Percentiles rank a stretch among this genome's conserved stretches.
These are phyloP conservation scores for Lasioglossum calceatum DNA, from an alignment of 2,888 invertebrate species.

Conservation along the genomic window DNA sequence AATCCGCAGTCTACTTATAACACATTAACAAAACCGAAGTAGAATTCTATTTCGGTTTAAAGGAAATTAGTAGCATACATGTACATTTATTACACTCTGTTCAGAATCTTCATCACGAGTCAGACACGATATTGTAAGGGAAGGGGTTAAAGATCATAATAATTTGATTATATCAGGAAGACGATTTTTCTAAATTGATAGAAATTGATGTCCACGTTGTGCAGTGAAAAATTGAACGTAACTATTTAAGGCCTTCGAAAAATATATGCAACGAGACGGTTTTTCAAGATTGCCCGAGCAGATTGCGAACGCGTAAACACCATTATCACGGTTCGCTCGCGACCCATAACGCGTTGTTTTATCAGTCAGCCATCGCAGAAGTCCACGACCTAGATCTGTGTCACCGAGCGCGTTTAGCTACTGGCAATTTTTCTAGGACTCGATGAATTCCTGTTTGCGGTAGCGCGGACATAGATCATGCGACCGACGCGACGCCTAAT, in stretches of 20 bases:
- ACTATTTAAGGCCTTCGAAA: neutral
- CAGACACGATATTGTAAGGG: no score
- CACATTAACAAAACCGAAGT: no score
- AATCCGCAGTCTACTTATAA: no score
- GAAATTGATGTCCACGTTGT: neutral
- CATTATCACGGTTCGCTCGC: neutral
- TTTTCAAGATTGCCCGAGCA: neutral
- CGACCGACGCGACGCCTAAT: neutral
- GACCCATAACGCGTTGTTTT: neutral
- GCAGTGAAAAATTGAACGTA: neutral
- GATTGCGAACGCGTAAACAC: neutral
- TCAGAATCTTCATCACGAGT: no score
- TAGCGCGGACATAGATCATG: neutral
- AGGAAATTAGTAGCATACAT: no score
- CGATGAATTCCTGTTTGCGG: neutral
- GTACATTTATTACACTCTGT: no score
- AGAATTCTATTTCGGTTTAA: no score
- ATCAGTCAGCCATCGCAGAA: neutral
- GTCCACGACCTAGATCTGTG: neutral
- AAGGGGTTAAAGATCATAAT: no score
- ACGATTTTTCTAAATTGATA: neutral
- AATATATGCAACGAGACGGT: neutral
- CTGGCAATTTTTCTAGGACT: neutral
- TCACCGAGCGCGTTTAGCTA: neutral
- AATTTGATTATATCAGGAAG: no score